Conservation (phyloP, 2,797 vertebrate genomes). For the Hypotaenidia okinawae region DNA sequence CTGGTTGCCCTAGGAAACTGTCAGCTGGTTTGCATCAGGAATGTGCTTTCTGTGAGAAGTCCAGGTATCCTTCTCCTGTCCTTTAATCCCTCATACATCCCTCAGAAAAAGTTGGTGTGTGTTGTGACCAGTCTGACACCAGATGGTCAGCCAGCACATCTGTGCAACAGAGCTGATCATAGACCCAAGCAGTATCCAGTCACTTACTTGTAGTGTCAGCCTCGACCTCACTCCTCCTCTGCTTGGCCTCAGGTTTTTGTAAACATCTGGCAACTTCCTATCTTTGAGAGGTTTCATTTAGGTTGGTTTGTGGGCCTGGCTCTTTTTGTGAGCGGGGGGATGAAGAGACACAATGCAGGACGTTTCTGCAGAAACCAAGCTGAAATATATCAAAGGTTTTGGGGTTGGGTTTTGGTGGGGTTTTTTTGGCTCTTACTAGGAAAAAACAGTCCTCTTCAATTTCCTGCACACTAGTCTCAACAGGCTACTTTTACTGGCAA, state of each 20-base stretch:
- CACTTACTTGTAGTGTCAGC: not conserved
- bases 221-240: not conserved
- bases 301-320: not conserved
- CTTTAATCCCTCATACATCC: not conserved
- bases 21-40: not conserved
- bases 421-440: not conserved
- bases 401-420: too few species aligned
- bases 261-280: not conserved
- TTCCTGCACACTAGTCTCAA: not conserved
- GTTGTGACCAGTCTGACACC: not conserved
- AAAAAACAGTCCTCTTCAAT: not conserved
- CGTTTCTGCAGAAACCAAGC: not conserved
- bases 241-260: not conserved
- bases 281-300: not conserved
- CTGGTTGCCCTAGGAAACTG: not conserved
- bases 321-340: not conserved
- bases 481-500: not conserved
- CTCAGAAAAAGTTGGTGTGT: not conserved
- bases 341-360: not conserved
- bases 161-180: rapidly evolving
- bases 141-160: not conserved
- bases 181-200: rapidly evolving
- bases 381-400: not conserved
- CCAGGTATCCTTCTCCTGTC: not conserved
- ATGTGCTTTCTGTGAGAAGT: not conserved